These are phyloP conservation scores for Spea bombifrons DNA, from an alignment of 2,113 vertebrate species.

Conservation along the genomic window DNA sequence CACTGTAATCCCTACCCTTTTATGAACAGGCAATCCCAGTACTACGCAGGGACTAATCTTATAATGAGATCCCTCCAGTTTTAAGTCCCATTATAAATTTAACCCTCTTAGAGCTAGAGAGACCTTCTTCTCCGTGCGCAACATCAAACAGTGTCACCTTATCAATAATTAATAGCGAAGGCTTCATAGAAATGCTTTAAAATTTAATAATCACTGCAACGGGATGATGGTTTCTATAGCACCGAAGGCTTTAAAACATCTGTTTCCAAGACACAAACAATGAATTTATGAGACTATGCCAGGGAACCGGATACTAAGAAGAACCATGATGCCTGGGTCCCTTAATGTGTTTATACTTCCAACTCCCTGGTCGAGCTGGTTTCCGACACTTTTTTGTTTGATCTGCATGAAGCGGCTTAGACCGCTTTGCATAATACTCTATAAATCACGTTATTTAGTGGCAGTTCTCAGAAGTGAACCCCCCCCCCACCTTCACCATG, in stretches of 20 bases:
- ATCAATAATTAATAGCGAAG: conserved; percentile 22
- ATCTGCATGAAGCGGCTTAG: not conserved
- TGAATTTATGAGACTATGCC: conserved; percentile 6
- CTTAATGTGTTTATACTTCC: conserved; percentile 18
- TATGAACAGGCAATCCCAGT: not conserved
- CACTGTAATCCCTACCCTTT: too few relatives aligned
- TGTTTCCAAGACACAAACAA: conserved; percentile 23
- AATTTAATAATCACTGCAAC: conserved; percentile 19
- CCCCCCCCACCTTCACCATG: too few relatives aligned
- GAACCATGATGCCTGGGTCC: not conserved
- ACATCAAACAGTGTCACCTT: not conserved
- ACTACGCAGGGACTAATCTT: not conserved
- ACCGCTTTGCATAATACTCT: too few relatives aligned
- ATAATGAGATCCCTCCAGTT: not conserved
- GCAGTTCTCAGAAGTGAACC: too few relatives aligned
- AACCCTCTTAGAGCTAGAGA: not conserved
- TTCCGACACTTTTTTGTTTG: not conserved
- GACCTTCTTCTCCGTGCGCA: not conserved
- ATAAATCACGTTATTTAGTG: too few relatives aligned
- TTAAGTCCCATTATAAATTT: not conserved
- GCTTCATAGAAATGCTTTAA: conserved; percentile 7
- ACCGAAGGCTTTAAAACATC: conserved; percentile 7
- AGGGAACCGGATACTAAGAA: not conserved
- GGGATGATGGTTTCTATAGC: not conserved
- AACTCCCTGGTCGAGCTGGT: not conserved